These are phyloP conservation scores for Luperina nickerlii DNA, from an alignment of 2,888 invertebrate genomes.

Conservation along the genomic window DNA sequence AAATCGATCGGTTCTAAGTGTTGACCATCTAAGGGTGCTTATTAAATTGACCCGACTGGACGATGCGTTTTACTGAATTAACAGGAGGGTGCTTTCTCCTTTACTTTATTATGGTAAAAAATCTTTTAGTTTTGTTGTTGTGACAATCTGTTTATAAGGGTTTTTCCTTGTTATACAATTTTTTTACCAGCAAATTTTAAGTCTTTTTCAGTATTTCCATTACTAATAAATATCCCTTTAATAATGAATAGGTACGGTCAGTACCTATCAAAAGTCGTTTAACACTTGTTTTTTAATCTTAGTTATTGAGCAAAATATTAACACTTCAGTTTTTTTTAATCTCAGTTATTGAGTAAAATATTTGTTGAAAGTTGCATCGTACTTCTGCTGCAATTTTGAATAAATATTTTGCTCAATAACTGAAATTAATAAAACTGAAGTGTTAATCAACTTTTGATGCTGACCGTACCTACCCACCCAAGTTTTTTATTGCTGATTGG, in stretches of 20 bases:
- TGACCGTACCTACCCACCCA: too few relatives aligned
- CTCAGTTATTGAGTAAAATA: too few relatives aligned
- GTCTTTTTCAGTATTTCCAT: neutral
- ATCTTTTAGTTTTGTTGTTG: slow-evolving; percentile 15
- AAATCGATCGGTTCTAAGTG: slow-evolving; percentile 75
- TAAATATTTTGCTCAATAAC: too few relatives aligned
- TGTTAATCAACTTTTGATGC: too few relatives aligned
- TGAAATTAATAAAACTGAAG: too few relatives aligned
- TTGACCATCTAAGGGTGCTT: slow-evolving; percentile 75
- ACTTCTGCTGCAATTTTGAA: too few relatives aligned
- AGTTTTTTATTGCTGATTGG: too few relatives aligned
- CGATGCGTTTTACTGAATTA: slow-evolving; percentile 62
- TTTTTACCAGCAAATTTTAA: neutral
- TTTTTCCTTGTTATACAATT: neutral
- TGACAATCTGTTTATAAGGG: neutral
- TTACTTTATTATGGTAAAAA: slow-evolving; percentile 24
- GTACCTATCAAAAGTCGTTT: too few relatives aligned
- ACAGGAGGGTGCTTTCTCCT: slow-evolving; percentile 17
- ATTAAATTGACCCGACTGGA: slow-evolving; percentile 77
- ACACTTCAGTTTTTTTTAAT: too few relatives aligned
- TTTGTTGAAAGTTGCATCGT: too few relatives aligned
- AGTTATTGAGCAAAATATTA: too few relatives aligned
- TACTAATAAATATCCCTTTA: neutral
- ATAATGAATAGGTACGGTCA: neutral
- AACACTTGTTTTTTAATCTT: too few relatives aligned